Evolutionary conservation across 2,113 vertebrate genomes (phyloP), one percentile per base, ranked within the genome.

Genomic region (Tragelaphus scriptus): DNA sequence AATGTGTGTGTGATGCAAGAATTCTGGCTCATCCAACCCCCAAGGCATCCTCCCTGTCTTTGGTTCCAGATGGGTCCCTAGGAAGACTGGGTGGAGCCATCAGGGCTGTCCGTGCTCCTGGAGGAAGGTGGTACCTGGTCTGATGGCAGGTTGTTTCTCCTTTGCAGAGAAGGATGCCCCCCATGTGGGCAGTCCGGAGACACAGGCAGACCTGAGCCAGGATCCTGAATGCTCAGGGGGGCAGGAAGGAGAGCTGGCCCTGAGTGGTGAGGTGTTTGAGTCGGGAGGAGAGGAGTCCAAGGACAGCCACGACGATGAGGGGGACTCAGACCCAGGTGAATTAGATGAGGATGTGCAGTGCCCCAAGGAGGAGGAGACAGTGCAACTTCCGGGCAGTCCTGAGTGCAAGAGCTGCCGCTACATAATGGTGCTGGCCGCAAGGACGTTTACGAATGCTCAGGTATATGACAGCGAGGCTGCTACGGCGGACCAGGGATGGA

Each of bases 21-120:
- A 21, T 56, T 86, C 30, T 77, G 28, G 19, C 32, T 55, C 2
- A 8, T 28, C 65, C 49, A 59, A 28, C 26, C 30, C 32, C 7
- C 6, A 65, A 25, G 36, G 59, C n/a, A 9, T 23, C 49, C 14
- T 56, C 71, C 7, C 4, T 15, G 26, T 19, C 36, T 36, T 15
- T 23, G 85, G 4, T 68, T 12, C 16, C n/a, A 47, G 36, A 15
- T 6, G 84, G 0, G 1, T 2, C 40, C 3, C 9, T 47, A 26
- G 44, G 85, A 91, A 71, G 11, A 19, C 21, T 0, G 0, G 16
- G 30, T 0, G 6, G 21, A 30, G 28, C 2, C 0, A 2, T 12
- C 26, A 40, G 84, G 81, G 30, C 68, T 96, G 93, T 97, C 96
- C 28, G 0, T 15, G 93, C 86, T 97, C 4, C 93, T 91, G 85